These are phyloP conservation scores for Oncopeltus fasciatus DNA, from an alignment of 1,140 invertebrate genomes.

Conservation along the genomic window DNA sequence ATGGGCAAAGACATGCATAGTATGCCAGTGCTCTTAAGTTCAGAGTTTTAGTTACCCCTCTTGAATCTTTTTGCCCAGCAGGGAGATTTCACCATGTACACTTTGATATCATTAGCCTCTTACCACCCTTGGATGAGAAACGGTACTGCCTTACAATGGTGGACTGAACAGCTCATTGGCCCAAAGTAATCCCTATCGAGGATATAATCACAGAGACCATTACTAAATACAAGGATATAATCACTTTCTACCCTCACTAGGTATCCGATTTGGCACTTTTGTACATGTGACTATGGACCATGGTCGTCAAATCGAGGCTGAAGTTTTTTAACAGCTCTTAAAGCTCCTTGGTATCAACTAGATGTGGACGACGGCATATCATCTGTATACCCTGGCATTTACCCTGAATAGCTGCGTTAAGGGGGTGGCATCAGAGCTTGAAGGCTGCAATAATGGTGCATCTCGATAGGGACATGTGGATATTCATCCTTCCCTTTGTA, in stretches of 20 bases:
- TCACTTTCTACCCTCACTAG: no score
- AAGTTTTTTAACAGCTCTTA: no score
- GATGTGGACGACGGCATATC: slow-evolving; percentile 21
- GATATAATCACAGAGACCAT: slow-evolving; percentile 27
- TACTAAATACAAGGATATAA: no score
- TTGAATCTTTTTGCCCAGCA: no score
- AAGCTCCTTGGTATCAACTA: slow-evolving; percentile 2
- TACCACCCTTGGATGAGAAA: slow-evolving; percentile 22
- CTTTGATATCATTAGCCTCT: neutral
- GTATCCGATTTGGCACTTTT: no score
- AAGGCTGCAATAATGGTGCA: slow-evolving; percentile 21
- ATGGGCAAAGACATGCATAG: no score
- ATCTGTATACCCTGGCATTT: no score
- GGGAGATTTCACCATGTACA: neutral
- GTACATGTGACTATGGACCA: no score
- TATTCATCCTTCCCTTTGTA: neutral
- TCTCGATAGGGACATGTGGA: neutral
- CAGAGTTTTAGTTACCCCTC: no score
- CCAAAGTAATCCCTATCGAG: slow-evolving; percentile 23
- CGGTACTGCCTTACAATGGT: slow-evolving; percentile 27
- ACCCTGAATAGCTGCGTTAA: slow-evolving; percentile 28
- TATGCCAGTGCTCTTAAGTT: no score
- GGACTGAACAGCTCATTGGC: slow-evolving; percentile 28
- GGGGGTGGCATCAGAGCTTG: slow-evolving; percentile 24
- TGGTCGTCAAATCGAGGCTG: no score